A percentile compares a stretch with the other conserved stretches of the same genome.
Evolutionary conservation across 2,113 vertebrate genomes (phyloP).

Genomic region (Cyanoliseus patagonus): DNA sequence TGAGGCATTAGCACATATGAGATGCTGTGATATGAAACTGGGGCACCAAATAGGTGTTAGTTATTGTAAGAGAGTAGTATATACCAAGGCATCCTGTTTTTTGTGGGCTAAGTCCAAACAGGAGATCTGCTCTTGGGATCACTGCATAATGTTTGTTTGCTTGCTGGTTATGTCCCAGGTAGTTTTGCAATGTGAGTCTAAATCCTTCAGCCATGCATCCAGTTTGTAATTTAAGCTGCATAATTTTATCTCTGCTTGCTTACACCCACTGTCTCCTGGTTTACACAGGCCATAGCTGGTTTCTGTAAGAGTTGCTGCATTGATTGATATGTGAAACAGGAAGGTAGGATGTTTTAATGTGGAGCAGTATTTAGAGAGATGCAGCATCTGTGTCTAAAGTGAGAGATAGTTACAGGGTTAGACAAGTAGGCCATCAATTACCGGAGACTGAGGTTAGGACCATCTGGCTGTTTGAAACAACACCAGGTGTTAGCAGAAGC

Average conservation of each 20-base stretch:
- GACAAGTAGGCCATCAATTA: slow-evolving; percentile 69
- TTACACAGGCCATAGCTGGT: slow-evolving; percentile 47
- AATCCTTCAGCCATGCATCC: neutral
- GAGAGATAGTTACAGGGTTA: slow-evolving; percentile 54
- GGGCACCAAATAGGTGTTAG: neutral
- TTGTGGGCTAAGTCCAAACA: neutral
- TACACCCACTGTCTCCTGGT: slow-evolving; percentile 45
- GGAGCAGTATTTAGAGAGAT: slow-evolving; percentile 1
- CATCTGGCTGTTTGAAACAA: slow-evolving; percentile 70
- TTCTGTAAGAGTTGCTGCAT: slow-evolving; percentile 17
- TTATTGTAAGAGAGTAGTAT: neutral
- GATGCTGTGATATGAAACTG: neutral
- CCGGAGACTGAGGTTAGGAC: slow-evolving; percentile 57
- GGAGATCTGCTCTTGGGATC: neutral
- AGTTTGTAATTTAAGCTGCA: slow-evolving; percentile 26
- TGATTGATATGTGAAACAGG: slow-evolving; percentile 50
- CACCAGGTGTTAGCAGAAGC: slow-evolving; percentile 70
- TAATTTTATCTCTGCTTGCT: slow-evolving; percentile 51
- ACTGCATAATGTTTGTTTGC: neutral
- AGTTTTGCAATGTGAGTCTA: neutral
- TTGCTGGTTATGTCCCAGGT: neutral
- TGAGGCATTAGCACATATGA: neutral
- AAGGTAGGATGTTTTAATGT: slow-evolving; percentile 48
- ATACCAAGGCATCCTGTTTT: neutral
- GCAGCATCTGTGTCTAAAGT: slow-evolving; percentile 59